Conservation (phyloP, 2,888 invertebrate species). For the Gryllus longicercus region DNA sequence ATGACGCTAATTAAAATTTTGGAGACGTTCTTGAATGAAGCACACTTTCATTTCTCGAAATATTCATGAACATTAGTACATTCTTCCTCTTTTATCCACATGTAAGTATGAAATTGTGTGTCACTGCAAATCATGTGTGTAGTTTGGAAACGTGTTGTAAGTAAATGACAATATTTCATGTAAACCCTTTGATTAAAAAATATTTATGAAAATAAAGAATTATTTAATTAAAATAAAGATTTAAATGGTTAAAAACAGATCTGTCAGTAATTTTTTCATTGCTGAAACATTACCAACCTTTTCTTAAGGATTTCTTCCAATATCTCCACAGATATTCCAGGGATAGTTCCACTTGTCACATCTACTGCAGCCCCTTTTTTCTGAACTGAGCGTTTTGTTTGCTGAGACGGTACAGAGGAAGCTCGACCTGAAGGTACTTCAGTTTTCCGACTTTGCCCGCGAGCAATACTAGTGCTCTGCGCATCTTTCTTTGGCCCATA, state of each 20-base stretch:
- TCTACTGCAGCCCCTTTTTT: neutral
- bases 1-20: no score
- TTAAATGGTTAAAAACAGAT: neutral
- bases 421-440: neutral
- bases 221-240: no score
- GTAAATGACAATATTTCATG: no score
- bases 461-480: neutral
- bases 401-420: neutral
- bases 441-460: neutral
- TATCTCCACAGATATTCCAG: conserved; percentile 26
- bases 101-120: no score
- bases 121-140: no score
- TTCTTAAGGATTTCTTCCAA: conserved; percentile 40
- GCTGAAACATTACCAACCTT: conserved; percentile 38
- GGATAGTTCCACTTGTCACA: neutral
- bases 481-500: neutral
- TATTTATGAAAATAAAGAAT: no score
- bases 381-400: neutral
- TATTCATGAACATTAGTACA: no score
- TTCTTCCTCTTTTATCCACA: no score
- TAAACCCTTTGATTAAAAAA: no score
- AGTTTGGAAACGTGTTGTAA: no score
- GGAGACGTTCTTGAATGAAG: no score
- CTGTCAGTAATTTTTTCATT: neutral
- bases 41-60: no score